Evolutionary conservation across 2,888 invertebrate species (phyloP), one percentile per base, ranked within the genome.

Genomic region (Drosophila ochracea): DNA sequence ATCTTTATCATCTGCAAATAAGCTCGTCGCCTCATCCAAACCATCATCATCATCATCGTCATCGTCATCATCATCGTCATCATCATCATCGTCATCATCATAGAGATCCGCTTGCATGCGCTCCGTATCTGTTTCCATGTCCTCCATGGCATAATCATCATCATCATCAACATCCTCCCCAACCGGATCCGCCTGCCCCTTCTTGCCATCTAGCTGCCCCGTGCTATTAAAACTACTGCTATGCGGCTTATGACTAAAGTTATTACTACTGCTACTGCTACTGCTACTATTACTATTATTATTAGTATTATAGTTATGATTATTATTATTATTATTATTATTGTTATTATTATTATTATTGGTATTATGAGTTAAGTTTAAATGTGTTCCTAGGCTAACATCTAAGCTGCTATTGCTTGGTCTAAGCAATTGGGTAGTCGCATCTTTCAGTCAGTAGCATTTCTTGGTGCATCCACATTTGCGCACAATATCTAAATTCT

Each of bases 381-480:
- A 88, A 73, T 84, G 76, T 86, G 86, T 87, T 83, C 90, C 90
- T 92, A 92, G 88, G 89, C 91, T 92, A 92, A 92, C 90, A 92
- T 93, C 93, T 93, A 92, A 92, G 91, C 93, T 93, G 91, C 89
- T 91, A 91, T 92, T 92, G 91, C 93, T 93, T 89, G 80, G 87
- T 86, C 90, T 90, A 83, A 90, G 87, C 91, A 92, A 89, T 92
- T 92, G 93, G 94, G 94, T 94, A 95, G 95, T 94, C 95, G 94
- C 95, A 93, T 94, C 93, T 94, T 94, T 94, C 95, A 95, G 95
- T 95, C 95, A 96, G 95, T 96, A 96, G 94, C 98, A 98, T 94
- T 97, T 97, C 94, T 97, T 97, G 89, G 97, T 96, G 95, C 99
- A 99, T 83, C 98, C 97, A 94, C 99, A 99, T 94, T 98, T 98